Conservation (phyloP, 2,113 vertebrate genomes). For the Vombatus ursinus region DNA sequence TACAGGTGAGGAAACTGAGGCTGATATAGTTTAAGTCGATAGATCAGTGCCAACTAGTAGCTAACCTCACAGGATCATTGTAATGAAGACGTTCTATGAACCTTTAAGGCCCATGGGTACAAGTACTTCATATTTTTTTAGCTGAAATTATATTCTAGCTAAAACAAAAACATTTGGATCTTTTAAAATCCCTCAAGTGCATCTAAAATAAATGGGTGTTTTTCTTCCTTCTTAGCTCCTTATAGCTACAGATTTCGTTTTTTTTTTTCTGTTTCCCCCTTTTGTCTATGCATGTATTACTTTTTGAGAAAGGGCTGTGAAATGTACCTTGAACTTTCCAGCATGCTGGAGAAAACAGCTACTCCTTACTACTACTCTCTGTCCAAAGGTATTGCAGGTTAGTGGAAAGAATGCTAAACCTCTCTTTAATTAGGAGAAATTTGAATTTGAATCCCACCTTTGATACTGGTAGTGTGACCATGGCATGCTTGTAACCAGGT, state of each 20-base stretch:
- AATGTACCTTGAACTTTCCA: background rate
- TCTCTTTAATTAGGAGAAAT: background rate
- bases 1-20: background rate
- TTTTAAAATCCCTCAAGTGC: background rate
- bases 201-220: background rate
- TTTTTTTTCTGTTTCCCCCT: background rate
- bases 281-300: background rate
- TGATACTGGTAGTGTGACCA: background rate
- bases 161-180: background rate
- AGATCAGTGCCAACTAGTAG: background rate
- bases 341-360: background rate
- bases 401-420: background rate
- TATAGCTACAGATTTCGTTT: background rate
- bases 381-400: background rate
- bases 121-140: background rate
- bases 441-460: background rate
- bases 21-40: background rate
- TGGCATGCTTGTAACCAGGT: background rate
- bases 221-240: background rate
- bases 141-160: background rate
- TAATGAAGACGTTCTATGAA: background rate
- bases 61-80: background rate
- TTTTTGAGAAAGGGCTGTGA: background rate
- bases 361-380: background rate
- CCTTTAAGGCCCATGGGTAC: background rate